These are phyloP conservation scores for Adineta ricciae DNA, from an alignment of 2,888 invertebrate genomes.

Conservation along the genomic window DNA sequence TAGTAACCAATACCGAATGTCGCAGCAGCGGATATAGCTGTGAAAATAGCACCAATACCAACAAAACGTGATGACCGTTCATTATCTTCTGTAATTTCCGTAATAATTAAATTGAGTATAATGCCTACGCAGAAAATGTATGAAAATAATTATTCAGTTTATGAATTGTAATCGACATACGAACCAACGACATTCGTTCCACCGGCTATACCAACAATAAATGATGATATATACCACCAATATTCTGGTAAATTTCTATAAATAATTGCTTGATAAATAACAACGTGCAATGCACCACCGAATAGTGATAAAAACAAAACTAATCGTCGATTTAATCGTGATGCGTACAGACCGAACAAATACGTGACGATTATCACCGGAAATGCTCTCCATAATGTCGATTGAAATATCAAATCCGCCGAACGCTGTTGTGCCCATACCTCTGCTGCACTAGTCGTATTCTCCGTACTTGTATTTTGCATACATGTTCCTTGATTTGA, in stretches of 20 bases:
- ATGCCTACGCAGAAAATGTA: not conserved
- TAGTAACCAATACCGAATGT: not conserved
- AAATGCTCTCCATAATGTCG: not conserved
- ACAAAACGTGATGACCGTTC: not conserved
- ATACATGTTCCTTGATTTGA: not conserved
- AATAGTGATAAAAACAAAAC: not conserved
- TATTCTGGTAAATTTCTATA: not conserved
- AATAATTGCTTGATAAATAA: not conserved
- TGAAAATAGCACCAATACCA: not conserved
- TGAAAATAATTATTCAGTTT: not conserved
- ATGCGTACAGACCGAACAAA: not conserved
- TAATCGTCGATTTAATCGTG: not conserved
- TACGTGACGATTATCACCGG: not conserved
- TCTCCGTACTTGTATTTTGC: not conserved
- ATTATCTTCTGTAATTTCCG: not conserved
- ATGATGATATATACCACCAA: not conserved
- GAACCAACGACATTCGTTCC: not conserved
- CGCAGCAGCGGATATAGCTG: not conserved
- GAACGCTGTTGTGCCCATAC: not conserved
- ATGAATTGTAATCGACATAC: not conserved
- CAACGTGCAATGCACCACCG: not conserved
- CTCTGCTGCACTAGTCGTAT: not conserved
- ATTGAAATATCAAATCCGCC: not conserved
- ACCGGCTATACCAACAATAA: not conserved
- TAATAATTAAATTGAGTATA: not conserved